These are phyloP conservation scores for Rhabdornis inornatus DNA, from an alignment of 2,113 vertebrate genomes.

Conservation along the genomic window DNA sequence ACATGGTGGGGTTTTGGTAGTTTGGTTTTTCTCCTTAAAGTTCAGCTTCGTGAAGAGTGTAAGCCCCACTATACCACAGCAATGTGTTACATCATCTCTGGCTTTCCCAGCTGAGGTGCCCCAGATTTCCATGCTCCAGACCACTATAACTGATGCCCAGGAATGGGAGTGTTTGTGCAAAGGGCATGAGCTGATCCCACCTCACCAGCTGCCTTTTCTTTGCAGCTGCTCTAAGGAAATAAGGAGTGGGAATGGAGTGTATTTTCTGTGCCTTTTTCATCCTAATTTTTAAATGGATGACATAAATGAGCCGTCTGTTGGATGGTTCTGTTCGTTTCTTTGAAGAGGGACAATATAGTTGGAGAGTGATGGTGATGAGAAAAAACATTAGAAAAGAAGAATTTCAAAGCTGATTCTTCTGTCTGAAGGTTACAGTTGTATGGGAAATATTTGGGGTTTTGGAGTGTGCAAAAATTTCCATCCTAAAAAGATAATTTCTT, in stretches of 20 bases:
- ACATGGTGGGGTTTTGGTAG: background rate
- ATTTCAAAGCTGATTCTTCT: background rate
- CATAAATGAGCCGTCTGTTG: background rate
- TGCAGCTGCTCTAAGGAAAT: background rate
- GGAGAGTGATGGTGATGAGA: background rate
- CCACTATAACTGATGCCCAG: background rate
- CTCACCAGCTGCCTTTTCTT: background rate
- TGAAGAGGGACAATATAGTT: background rate
- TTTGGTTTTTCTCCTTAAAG: background rate
- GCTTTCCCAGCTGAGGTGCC: background rate
- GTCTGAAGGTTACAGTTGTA: background rate
- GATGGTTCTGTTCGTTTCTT: background rate
- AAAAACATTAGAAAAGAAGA: background rate
- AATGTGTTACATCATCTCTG: background rate
- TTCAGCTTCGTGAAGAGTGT: background rate
- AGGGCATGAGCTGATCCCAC: background rate
- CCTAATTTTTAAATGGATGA: background rate
- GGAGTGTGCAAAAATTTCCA: background rate
- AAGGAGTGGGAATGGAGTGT: background rate
- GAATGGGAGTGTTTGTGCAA: background rate
- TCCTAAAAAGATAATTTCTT: conserved; percentile 52
- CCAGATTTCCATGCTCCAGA: background rate
- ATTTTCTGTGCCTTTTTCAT: background rate
- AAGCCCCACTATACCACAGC: background rate
- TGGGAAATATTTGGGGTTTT: background rate